Evolutionary conservation across 2,113 vertebrate species (phyloP).

Genomic region (Microtus ochrogaster): DNA sequence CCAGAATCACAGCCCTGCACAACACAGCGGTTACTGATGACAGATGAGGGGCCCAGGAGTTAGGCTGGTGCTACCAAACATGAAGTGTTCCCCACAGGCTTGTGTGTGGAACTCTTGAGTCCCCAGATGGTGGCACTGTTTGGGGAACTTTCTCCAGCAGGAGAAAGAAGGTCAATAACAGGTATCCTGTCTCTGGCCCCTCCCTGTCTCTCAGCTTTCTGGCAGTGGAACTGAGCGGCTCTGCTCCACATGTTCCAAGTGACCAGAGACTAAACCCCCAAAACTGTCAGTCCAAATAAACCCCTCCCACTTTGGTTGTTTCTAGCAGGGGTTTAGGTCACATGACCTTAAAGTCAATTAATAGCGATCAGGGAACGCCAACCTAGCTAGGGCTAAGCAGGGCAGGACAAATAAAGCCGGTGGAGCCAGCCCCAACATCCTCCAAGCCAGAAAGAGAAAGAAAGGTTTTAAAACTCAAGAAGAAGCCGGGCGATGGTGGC

Average conservation of each 20-base stretch:
- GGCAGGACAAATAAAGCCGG: rapidly evolving
- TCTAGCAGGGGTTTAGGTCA: background rate
- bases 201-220: background rate
- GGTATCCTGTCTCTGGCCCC: background rate
- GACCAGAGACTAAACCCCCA: background rate
- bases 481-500: too few species aligned
- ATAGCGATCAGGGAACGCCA: background rate
- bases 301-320: background rate
- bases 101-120: background rate
- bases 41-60: background rate
- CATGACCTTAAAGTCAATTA: background rate
- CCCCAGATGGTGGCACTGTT: background rate
- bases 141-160: background rate
- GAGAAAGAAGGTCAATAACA: background rate
- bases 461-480: background rate
- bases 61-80: background rate
- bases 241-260: background rate
- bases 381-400: background rate
- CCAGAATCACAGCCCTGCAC: too few species aligned
- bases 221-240: background rate
- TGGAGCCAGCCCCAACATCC: background rate
- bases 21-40: background rate
- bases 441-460: background rate
- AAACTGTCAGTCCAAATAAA: background rate
- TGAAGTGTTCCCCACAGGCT: background rate